These are phyloP conservation scores for Campylomormyrus tamandua DNA, from an alignment of 2,113 vertebrate species.

Conservation along the genomic window DNA sequence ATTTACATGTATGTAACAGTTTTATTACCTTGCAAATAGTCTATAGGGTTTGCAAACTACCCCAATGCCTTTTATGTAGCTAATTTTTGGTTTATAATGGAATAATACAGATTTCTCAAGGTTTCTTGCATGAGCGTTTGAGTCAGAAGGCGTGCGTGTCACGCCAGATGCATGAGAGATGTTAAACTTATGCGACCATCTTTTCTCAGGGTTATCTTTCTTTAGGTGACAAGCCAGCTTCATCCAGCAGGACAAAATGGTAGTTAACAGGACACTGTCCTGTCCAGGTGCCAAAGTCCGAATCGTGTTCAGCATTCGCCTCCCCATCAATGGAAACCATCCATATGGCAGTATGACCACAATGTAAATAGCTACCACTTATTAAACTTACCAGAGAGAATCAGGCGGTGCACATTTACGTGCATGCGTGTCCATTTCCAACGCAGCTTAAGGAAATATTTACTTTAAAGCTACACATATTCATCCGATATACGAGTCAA, in stretches of 20 bases:
- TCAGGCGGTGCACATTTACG: neutral
- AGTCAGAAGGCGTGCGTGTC: neutral
- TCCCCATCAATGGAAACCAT: neutral
- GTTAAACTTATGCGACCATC: too few species aligned
- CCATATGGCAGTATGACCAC: neutral
- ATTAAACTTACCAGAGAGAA: neutral
- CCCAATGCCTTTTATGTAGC: too few species aligned
- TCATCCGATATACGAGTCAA: neutral
- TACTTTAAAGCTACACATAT: neutral
- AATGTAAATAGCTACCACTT: neutral
- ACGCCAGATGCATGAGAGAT: neutral
- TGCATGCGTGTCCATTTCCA: neutral
- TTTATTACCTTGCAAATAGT: neutral
- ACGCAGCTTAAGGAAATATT: neutral
- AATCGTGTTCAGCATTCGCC: neutral
- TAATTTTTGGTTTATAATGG: neutral
- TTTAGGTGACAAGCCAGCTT: neutral
- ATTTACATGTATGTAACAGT: neutral
- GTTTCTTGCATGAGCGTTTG: neutral
- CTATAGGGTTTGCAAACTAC: neutral
- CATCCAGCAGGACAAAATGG: neutral
- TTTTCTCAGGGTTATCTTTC: too few species aligned
- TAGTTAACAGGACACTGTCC: neutral
- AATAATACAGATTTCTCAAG: neutral
- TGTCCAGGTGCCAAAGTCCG: neutral